Percentiles rank a stretch among this genome's conserved stretches.
phyloP scores from a whole-genome alignment of 2,888 invertebrate genomes.

The Papilio elwesi region DNA sequence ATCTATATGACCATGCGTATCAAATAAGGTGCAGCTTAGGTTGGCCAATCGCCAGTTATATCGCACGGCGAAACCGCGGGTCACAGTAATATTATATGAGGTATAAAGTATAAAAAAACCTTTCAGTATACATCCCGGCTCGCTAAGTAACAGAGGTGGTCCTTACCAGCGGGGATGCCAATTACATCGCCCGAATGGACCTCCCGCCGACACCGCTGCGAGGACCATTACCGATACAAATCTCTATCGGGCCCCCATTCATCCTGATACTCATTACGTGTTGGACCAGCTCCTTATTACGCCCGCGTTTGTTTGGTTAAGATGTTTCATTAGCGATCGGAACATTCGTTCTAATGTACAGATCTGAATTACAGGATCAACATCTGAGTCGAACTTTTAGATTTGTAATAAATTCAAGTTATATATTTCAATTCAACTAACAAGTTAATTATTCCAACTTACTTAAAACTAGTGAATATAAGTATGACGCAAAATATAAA shows the following conservation, averaged over 20 bases:
- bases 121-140: conserved; percentile 3
- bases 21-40: too few species aligned
- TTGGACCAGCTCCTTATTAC: conserved; percentile 37
- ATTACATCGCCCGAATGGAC: conserved; percentile 50
- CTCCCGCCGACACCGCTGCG: conserved; percentile 48
- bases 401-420: neutral
- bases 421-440: neutral
- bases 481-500: too few species aligned
- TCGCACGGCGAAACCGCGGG: too few species aligned
- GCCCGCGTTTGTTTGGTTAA: conserved; percentile 21
- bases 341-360: conserved; percentile 7
- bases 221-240: conserved; percentile 50
- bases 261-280: conserved; percentile 41
- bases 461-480: too few species aligned
- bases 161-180: conserved; percentile 52
- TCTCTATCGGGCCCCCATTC: conserved; percentile 44
- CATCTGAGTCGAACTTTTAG: neutral
- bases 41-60: too few species aligned
- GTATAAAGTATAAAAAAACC: conserved; percentile 8
- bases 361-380: conserved; percentile 1
- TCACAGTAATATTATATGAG: neutral
- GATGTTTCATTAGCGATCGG: conserved; percentile 17
- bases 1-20: too few species aligned
- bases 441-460: too few species aligned
- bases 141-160: conserved; percentile 38